Conservation (phyloP, 2,797 vertebrate genomes). For the Sorex maritimensis region DNA sequence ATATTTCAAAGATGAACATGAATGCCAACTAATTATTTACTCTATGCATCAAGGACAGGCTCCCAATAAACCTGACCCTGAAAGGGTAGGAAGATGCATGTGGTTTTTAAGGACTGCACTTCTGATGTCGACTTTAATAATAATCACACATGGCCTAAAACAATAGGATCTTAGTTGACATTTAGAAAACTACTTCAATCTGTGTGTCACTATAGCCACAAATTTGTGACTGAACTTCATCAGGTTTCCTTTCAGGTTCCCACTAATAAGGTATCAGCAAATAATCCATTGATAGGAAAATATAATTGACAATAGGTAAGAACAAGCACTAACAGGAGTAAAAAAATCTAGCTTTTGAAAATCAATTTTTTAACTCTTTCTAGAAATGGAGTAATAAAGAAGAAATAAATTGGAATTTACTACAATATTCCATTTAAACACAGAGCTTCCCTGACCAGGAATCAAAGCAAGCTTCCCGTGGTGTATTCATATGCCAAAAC, state of each 20-base stretch:
- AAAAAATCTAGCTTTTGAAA: not conserved
- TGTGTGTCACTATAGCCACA: not conserved
- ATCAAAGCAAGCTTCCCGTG: too few relatives aligned
- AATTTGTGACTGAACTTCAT: not conserved
- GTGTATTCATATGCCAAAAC: too few relatives aligned
- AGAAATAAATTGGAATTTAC: not conserved
- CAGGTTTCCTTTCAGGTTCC: not conserved
- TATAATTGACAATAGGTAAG: not conserved
- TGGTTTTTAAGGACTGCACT: not conserved
- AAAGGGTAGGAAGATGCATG: not conserved
- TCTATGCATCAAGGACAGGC: not conserved
- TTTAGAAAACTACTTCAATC: not conserved
- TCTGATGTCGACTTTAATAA: not conserved
- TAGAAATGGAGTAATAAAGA: not conserved
- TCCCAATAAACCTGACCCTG: not conserved
- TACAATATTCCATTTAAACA: not conserved
- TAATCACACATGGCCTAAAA: not conserved
- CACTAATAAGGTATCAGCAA: not conserved
- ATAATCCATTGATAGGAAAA: not conserved
- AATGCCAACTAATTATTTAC: constrained; percentile 23
- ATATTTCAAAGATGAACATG: not conserved
- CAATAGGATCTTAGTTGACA: not conserved
- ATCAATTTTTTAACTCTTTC: not conserved
- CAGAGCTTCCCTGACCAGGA: too few relatives aligned
- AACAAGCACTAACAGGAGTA: not conserved